Base-by-base conservation (phyloP, 1,140 invertebrate genomes). In the Glossosoma conforme region DNA sequence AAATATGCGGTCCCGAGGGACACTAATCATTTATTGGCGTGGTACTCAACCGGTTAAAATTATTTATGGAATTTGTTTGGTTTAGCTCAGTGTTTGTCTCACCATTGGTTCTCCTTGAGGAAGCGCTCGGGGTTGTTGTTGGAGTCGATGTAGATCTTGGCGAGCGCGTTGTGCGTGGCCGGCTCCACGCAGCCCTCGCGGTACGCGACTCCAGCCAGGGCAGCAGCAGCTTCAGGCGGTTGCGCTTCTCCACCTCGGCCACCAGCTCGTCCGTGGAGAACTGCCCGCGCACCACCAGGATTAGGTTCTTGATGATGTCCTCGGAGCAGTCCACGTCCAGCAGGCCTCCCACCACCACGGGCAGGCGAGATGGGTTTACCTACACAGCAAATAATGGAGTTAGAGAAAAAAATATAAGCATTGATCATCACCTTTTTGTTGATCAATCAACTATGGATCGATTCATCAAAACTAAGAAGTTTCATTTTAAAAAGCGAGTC, bases 91-190 rank as follows among this genome's bases (percentile, higher is more conserved):
- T n/a, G n/a, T n/a, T n/a, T n/a, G n/a, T 43, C 63, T 66, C 44
- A 77, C 76, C 79, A 83, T 69, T 83, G 81, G 58, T 84, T 84
- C 63, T 84, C 89, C 78, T 91, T 93, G 6, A 99, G 79, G 77
- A 98, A 99, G 65, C 96, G 78, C 67, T 99, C 97, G 1, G 97
- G 94, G 73, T 99, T 99, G 64, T 99, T 99, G 71, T 99, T 99
- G 50, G 93, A 94, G 68, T 99, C 97, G 60, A 99, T 99, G 76
- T 99, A 99, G 61, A 99, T 99, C 70, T 99, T 99, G 40, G 97
- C 97, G 44, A 99, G 70, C 2, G 97, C 97, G 76, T 99, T 99
- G 70, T 99, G 97, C 0, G 97, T 99, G 4, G 96, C 96, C 17
- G 96, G 89, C 65, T 99, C 97, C 18, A 86, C 86, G 62, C 91